Base-by-base conservation (phyloP, 2,113 vertebrate genomes). In the Geococcyx californianus region DNA sequence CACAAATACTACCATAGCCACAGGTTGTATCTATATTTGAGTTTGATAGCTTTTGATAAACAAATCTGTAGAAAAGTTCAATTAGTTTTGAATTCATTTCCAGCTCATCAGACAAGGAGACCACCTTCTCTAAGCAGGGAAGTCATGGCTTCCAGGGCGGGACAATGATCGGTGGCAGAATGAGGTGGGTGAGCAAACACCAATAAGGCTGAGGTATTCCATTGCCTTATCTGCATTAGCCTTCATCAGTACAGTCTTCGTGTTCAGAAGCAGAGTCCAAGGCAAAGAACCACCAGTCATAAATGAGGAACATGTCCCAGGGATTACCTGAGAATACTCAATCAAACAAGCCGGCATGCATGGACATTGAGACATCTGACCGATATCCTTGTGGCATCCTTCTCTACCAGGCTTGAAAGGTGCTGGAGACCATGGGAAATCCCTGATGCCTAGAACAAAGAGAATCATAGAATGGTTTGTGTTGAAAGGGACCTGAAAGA, bases 151-250 rank as follows among this genome's bases (percentile, higher is more conserved):
- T 82, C 45, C 11, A n/a, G 19, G 64, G 40, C 40, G 10, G 40
- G 40, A 42, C 40, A 42, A 13, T 42, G 40, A 42, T 42, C 40
- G 10, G 40, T 42, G 40, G 10, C 40, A 42, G 40, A 42, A 42
- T 42, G 40, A 42, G 40, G 40, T 42, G 40, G 40, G 40, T 42
- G 40, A 42, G 40, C 40, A 42, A 69, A 13, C 28, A 31, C n/a
- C 1, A 1, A 5, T 26, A 51, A 68, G 5, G 49, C 28, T 0
- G 1, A 68, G 12, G 55, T 55, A 23, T 24, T 63, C 14, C 9
- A 1, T 21, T 60, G 20, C 49, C 20, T 47, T 51, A 7, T 58
- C 18, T 67, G 10, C 12, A 5, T 66, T 25, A 36, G 10, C 38
- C 38, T n/a, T 67, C 59, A 31, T 7, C 19, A 19, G 28, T 2